These are phyloP conservation scores for Drosophila prostipennis DNA, from an alignment of 2,888 invertebrate species.

Conservation along the genomic window DNA sequence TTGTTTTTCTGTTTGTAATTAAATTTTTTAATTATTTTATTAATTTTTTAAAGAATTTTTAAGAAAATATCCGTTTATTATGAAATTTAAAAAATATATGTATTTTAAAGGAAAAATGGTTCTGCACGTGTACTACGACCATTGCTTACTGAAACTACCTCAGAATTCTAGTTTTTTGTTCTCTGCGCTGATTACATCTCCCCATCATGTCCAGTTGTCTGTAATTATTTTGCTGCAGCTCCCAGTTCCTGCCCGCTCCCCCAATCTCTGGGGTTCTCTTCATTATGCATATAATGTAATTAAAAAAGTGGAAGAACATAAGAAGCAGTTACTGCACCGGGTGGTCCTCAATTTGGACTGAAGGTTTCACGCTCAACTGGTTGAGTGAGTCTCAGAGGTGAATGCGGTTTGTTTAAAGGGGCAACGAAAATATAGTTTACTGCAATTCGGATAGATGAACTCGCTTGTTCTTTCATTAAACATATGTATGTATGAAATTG, in stretches of 20 bases:
- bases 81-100: no score
- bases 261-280: conserved; percentile 55
- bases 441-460: conserved; percentile 20
- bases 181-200: conserved; percentile 69
- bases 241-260: conserved; percentile 15
- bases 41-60: no score
- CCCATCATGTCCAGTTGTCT: conserved; percentile 55
- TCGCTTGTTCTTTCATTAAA: conserved; percentile 9
- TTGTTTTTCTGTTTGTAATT: no score
- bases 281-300: conserved; percentile 78
- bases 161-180: not conserved
- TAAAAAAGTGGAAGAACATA: conserved; percentile 57
- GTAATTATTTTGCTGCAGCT: conserved; percentile 64
- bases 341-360: conserved; percentile 57
- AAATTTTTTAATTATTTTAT: no score
- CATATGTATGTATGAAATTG: conserved; percentile 3
- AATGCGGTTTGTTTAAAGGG: not conserved
- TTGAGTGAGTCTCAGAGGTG: conserved; percentile 18
- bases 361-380: conserved; percentile 40
- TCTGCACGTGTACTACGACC: conserved; percentile 3
- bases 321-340: conserved; percentile 45
- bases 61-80: no score
- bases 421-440: conserved; percentile 10
- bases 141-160: not conserved
- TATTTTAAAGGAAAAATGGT: no score